Evolutionary conservation across 2,797 vertebrate genomes (phyloP).

Genomic region (Tachyglossus aculeatus): DNA sequence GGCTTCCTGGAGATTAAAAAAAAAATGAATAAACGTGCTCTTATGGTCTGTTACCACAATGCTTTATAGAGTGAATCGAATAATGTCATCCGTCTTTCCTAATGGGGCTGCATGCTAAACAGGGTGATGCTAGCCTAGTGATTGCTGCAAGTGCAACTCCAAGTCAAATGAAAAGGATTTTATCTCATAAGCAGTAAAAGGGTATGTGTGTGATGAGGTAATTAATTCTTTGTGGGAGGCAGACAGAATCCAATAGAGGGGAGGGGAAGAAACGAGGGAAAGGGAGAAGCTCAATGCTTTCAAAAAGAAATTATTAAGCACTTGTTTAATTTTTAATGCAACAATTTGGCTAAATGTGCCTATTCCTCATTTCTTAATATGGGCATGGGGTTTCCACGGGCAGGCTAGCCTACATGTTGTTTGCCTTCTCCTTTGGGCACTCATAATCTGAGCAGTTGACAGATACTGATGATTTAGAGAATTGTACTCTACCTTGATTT

Average conservation of each 20-base stretch:
- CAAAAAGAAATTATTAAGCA: not conserved
- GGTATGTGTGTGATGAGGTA: not conserved
- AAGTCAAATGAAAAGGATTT: not conserved
- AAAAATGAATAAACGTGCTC: no score
- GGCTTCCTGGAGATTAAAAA: no score
- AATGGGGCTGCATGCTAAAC: not conserved
- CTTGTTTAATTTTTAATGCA: not conserved
- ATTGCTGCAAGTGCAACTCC: not conserved
- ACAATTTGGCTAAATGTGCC: not conserved
- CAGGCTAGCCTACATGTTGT: not conserved
- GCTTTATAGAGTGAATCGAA: not conserved
- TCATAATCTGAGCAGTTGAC: not conserved
- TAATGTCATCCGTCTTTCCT: not conserved
- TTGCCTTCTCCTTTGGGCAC: not conserved
- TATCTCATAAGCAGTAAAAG: not conserved
- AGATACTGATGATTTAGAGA: not conserved
- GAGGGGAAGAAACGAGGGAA: no score
- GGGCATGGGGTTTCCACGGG: not conserved
- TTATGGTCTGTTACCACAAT: not conserved
- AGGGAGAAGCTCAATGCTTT: no score
- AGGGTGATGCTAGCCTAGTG: not conserved
- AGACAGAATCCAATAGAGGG: not conserved
- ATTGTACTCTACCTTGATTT: not conserved
- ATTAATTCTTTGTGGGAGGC: not conserved
- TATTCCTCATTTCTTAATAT: not conserved